Evolutionary conservation across 2,113 vertebrate species (phyloP).

Genomic region (Stegastes partitus): DNA sequence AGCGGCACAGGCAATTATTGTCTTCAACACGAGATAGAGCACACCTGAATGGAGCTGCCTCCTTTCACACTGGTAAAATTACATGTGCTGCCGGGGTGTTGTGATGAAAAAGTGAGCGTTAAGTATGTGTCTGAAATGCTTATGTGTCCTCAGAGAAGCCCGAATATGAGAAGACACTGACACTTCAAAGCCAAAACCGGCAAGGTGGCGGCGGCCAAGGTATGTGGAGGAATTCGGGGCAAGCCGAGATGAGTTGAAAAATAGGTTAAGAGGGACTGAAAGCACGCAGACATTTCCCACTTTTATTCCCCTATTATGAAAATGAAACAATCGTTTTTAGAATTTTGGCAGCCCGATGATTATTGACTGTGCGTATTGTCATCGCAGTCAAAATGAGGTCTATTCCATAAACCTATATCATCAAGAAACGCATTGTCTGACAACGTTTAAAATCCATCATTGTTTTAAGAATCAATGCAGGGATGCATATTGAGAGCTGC

Average conservation of each 20-base stretch:
- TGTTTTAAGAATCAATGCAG: conserved; percentile 40
- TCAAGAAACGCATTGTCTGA: conserved; percentile 8
- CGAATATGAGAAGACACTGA: conserved; percentile 53
- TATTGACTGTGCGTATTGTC: conserved; percentile 15
- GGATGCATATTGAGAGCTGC: conserved; percentile 5
- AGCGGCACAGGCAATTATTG: conserved; percentile 91
- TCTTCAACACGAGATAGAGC: conserved; percentile 87
- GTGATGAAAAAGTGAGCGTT: conserved; percentile 50
- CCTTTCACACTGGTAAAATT: conserved; percentile 86
- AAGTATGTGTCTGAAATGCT: conserved; percentile 61
- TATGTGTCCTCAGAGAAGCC: conserved; percentile 57
- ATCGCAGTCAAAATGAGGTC: conserved; percentile 32
- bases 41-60: conserved; percentile 91
- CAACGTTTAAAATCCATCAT: conserved; percentile 38
- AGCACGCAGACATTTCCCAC: conserved; percentile 10
- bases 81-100: conserved; percentile 78
- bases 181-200: conserved; percentile 66
- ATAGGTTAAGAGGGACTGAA: conserved; percentile 54
- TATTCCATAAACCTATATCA: conserved; percentile 18
- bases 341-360: conserved; percentile 10
- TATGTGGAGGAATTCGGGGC: conserved; percentile 52
- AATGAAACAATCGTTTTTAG: neutral
- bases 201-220: conserved; percentile 21
- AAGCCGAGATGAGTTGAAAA: conserved; percentile 54
- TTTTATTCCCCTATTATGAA: neutral